A percentile compares a stretch with the other conserved stretches of the same genome.
Conservation (phyloP, 2,113 vertebrate species). For the Pedionomus torquatus region DNA sequence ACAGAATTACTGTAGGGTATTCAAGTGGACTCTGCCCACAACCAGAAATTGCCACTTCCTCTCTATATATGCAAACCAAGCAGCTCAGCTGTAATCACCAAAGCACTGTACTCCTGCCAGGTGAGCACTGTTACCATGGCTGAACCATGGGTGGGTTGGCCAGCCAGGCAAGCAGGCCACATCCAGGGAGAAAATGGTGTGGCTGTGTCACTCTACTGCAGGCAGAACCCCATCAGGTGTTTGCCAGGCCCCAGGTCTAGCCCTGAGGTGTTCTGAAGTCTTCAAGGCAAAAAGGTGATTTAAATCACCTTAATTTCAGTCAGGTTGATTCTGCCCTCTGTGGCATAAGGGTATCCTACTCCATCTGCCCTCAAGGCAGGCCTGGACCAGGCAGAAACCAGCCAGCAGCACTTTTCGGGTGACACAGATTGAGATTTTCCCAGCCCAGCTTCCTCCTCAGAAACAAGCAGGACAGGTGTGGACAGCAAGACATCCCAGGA, state of each 20-base stretch:
- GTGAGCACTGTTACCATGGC: fast-evolving
- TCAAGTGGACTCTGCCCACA: conserved; percentile 39
- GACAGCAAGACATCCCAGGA: neutral
- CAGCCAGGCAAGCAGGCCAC: fast-evolving
- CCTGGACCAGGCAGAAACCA: neutral
- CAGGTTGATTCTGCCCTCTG: neutral
- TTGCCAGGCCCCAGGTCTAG: neutral
- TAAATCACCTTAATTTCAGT: neutral
- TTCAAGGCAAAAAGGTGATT: neutral
- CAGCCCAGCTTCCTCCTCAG: neutral
- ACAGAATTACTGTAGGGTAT: conserved; percentile 17
- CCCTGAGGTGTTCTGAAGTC: neutral
- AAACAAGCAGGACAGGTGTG: neutral
- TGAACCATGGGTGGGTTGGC: fast-evolving
- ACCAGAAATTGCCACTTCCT: conserved; percentile 10
- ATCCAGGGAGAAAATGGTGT: neutral
- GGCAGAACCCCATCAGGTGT: neutral
- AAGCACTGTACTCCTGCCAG: neutral
- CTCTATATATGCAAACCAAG: conserved; percentile 7
- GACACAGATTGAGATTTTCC: neutral
- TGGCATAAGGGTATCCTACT: fast-evolving
- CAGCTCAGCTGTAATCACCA: neutral
- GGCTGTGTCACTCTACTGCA: neutral
- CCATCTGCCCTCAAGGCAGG: neutral
- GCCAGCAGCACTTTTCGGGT: neutral